phyloP scores from a whole-genome alignment of 2,113 vertebrate species.

The Lasiurus borealis region DNA sequence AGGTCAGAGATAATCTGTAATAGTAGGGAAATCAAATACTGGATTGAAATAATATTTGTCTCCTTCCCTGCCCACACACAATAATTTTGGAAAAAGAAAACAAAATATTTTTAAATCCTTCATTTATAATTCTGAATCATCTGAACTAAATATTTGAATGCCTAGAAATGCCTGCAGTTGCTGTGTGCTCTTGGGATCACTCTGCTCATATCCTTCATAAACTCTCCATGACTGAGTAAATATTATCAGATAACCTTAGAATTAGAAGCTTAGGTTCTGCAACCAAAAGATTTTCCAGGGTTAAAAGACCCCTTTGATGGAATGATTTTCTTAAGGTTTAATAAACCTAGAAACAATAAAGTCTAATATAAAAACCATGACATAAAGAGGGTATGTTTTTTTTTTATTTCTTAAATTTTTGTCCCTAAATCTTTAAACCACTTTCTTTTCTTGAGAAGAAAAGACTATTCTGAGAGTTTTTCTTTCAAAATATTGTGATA shows the following conservation, averaged over 20 bases:
- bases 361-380: slow-evolving; percentile 14
- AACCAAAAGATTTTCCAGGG: background rate
- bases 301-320: background rate
- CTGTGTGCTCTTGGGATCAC: slow-evolving; percentile 42
- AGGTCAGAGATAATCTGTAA: background rate
- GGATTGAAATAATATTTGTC: background rate
- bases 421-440: background rate
- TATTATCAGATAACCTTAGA: slow-evolving; percentile 27
- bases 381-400: background rate
- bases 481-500: slow-evolving; percentile 11
- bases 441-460: background rate
- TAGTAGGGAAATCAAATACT: background rate
- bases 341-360: background rate
- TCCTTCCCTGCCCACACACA: background rate
- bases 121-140: slow-evolving; percentile 22
- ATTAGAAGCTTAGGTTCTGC: slow-evolving; percentile 39
- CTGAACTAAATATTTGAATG: slow-evolving; percentile 53
- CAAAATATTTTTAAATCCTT: slow-evolving; percentile 9
- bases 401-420: background rate
- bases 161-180: background rate
- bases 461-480: background rate
- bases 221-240: slow-evolving; percentile 23
- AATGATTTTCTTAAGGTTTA: slow-evolving; percentile 18
- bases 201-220: slow-evolving; percentile 31
- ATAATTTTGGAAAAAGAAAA: slow-evolving; percentile 18